Conservation (phyloP, 2,797 vertebrate genomes). For the Gephyroberyx darwinii region DNA sequence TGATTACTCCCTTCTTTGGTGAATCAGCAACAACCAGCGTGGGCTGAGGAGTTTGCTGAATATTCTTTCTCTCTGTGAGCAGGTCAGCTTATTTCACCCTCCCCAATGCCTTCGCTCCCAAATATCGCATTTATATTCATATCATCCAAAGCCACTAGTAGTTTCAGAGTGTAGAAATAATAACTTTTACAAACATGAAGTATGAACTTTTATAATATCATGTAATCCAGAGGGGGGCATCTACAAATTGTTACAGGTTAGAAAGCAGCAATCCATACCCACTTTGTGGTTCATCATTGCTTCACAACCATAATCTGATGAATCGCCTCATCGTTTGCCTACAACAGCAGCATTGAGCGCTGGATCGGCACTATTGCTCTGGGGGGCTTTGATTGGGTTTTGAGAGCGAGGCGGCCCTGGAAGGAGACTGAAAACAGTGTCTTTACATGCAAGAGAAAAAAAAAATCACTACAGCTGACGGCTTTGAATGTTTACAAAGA, state of each 20-base stretch:
- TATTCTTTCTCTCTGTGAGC: constrained; percentile 56
- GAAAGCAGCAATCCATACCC: constrained; percentile 28
- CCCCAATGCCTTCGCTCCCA: constrained; percentile 51
- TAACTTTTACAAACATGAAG: constrained; percentile 51
- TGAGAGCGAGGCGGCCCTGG: constrained; percentile 19
- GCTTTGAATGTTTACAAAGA: constrained; percentile 36
- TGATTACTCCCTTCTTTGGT: constrained; percentile 64
- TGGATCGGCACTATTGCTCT: constrained; percentile 21
- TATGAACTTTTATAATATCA: constrained; percentile 40
- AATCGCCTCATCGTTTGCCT: constrained; percentile 48
- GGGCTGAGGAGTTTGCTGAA: constrained; percentile 67
- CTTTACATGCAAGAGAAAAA: constrained; percentile 1
- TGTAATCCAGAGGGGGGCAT: constrained; percentile 6
- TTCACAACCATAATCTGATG: constrained; percentile 35
- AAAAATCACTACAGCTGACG: constrained; percentile 31
- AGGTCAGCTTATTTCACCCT: constrained; percentile 68
- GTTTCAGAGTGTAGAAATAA: constrained; percentile 49
- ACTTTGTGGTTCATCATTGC: constrained; percentile 45
- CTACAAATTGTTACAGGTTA: constrained; percentile 35
- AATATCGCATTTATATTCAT: constrained; percentile 73
- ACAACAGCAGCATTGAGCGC: constrained; percentile 8
- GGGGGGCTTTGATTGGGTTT: constrained; percentile 40
- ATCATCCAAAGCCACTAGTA: constrained; percentile 25
- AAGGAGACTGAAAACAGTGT: constrained; percentile 17
- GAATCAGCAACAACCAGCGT: constrained; percentile 71